A percentile compares a stretch with the other conserved stretches of the same genome.
phyloP scores from a whole-genome alignment of 2,113 vertebrate species.

The Numenius arquata region DNA sequence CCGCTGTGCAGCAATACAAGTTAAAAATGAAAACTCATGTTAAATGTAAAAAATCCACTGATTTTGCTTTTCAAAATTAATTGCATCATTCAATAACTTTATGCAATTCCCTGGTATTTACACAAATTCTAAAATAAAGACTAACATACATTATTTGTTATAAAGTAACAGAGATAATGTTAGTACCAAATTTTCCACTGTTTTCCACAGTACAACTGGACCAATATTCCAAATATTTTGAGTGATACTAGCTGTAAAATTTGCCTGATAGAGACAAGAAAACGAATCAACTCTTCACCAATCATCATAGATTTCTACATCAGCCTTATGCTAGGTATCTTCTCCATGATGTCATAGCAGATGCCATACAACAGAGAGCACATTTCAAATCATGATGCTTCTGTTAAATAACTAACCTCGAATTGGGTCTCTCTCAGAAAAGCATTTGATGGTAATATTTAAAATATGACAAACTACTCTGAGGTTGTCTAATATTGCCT shows the following conservation, averaged over 20 bases:
- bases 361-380: background rate
- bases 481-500: background rate
- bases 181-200: background rate
- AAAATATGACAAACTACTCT: background rate
- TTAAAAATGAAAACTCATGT: background rate
- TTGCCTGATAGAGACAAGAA: background rate
- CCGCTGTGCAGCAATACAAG: background rate
- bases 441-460: background rate
- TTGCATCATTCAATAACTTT: background rate
- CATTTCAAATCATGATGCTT: background rate
- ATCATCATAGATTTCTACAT: background rate
- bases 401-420: background rate
- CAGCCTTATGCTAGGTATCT: background rate
- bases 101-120: background rate
- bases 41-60: rapidly evolving
- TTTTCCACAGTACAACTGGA: background rate
- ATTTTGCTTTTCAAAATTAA: background rate
- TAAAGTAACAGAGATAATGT: background rate
- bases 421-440: background rate
- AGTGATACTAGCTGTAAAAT: background rate
- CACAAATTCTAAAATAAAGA: background rate
- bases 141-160: background rate
- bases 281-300: background rate
- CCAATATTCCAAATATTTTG: background rate
- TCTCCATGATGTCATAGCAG: background rate